Percentiles rank a stretch among this genome's conserved stretches.
These are phyloP conservation scores for Apaloderma vittatum DNA, from an alignment of 2,113 vertebrate genomes.

Conservation along the genomic window DNA sequence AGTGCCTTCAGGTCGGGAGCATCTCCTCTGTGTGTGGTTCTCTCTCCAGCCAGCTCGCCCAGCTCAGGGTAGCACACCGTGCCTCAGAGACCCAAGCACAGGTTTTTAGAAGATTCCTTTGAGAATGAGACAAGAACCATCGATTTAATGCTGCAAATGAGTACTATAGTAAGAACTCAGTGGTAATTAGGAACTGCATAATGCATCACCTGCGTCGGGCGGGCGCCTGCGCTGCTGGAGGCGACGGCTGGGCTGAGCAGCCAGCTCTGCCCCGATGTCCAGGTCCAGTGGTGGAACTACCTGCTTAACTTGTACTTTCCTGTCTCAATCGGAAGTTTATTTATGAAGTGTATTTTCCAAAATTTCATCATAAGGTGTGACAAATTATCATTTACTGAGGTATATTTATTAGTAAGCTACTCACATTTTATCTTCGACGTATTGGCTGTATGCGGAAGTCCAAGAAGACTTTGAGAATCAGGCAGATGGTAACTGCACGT, in stretches of 20 bases:
- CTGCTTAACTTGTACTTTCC: neutral
- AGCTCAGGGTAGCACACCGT: too few relatives aligned
- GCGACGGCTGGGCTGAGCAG: neutral
- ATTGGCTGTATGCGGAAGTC: neutral
- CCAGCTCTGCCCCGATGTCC: neutral
- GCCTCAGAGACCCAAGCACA: neutral
- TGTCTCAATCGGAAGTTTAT: neutral
- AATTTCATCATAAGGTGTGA: neutral
- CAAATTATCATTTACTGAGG: neutral
- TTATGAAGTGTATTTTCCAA: neutral
- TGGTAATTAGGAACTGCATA: neutral
- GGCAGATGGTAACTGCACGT: neutral
- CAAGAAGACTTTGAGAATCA: neutral
- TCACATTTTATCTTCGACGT: fast-evolving
- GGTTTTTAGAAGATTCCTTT: neutral
- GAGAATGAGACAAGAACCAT: neutral
- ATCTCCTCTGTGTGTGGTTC: fast-evolving
- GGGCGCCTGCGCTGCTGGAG: neutral
- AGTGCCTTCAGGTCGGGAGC: neutral
- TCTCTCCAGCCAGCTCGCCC: neutral
- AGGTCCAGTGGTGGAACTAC: neutral
- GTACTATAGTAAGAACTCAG: neutral
- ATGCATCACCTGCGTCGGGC: neutral
- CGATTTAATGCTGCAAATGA: slow-evolving; percentile 7
- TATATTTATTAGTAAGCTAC: neutral